Base-by-base conservation (phyloP, 2,797 vertebrate genomes). In the Tolypeutes matacus region DNA sequence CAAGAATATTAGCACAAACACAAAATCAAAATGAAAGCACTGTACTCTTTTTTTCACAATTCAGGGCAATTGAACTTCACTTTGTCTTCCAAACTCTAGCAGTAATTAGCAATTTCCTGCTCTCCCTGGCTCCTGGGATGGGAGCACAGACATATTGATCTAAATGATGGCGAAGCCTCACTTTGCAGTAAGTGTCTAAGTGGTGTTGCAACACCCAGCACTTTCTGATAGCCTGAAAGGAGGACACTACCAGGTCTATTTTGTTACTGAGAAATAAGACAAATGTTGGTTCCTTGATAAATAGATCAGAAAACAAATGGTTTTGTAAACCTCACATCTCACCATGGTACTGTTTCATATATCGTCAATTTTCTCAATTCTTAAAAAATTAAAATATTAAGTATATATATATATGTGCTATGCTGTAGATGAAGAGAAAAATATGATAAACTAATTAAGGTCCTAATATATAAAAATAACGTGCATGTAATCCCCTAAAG, bases 121-220 rank as follows among this genome's bases (percentile, higher is more conserved):
- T 46, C 90, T 91, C 34, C 82, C 36, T 62, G 85, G 87, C 85
- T 98, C 86, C 92, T 84, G 91, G 92, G 73, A 96, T 80, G 60
- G 85, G 96, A 76, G 93, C 39, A 75, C 89, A 98, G 97, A 97
- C 91, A 69, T 97, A 98, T 96, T 94, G 97, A 98, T 98, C 92
- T 97, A 93, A 97, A 88, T 75, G 89, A 92, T 92, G 75, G 86
- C 89, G 95, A 98, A 96, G 31, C 76, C 95, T 96, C 94, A 96
- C 18, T 92, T 97, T 91, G 34, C 77, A 96, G 53, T 84, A 94
- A 87, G 86, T 73, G 20, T 92, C 75, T 96, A 93, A 97, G 82
- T 92, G 87, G 70, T 95, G 93, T 96, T 97, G 93, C 69, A 96
- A 93, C 42, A 93, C 64, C 62, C 7, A n/a, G 46, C 72, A 29